A percentile compares a stretch with the other conserved stretches of the same genome.
These are phyloP conservation scores for Pyrrhosoma nymphula DNA, from an alignment of 2,888 invertebrate species.

Conservation along the genomic window DNA sequence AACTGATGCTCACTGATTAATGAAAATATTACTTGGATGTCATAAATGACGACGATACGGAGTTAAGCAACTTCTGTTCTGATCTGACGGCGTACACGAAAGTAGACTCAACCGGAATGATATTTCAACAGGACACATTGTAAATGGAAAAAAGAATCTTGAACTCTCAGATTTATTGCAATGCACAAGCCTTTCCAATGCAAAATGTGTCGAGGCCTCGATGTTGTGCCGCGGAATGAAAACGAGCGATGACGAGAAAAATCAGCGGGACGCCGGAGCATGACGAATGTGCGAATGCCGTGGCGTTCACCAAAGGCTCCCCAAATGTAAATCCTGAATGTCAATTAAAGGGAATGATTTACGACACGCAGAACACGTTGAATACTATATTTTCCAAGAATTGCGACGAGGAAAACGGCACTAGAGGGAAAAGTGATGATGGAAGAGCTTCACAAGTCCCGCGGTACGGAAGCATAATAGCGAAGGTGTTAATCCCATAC, in stretches of 20 bases:
- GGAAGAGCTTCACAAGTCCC: no score
- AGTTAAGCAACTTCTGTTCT: no score
- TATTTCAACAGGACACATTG: no score
- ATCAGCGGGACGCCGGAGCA: background rate
- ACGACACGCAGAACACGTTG: background rate
- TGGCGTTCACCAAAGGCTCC: background rate
- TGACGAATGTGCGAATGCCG: background rate
- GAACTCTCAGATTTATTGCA: background rate
- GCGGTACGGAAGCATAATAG: background rate
- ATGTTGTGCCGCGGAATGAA: background rate
- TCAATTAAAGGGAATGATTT: background rate
- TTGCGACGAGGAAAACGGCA: background rate
- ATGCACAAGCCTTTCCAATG: background rate
- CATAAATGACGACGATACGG: no score
- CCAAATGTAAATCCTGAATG: background rate
- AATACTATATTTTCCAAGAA: background rate
- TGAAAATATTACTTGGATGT: no score
- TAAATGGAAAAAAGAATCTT: background rate
- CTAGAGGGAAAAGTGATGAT: background rate
- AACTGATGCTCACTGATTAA: no score
- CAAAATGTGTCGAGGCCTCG: background rate
- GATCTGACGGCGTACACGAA: no score
- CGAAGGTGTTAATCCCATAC: constrained; percentile 38
- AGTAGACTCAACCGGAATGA: no score
- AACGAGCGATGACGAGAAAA: background rate